Base-by-base conservation (phyloP, 2,888 invertebrate species). In the Diarsia brunnea region DNA sequence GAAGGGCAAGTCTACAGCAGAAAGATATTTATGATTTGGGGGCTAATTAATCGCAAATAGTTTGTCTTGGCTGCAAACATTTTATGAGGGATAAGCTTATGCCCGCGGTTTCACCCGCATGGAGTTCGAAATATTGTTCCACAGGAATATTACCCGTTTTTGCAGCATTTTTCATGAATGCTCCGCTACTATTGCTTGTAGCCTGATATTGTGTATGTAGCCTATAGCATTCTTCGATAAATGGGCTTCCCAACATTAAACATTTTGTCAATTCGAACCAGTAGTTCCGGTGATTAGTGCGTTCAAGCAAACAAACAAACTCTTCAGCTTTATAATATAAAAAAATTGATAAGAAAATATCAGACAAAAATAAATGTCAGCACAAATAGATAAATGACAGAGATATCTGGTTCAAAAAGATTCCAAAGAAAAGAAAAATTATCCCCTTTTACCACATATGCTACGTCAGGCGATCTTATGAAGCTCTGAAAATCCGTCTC, bases 401-500 rank as follows among this genome's bases (percentile, higher is more conserved):
- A 63, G n/a, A 45, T 63, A n/a, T 16, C 43, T n/a, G 63, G 63
- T 43, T 43, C n/a, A 43, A 63, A 63, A 43, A 43, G 16, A 43
- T 43, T 43, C 14, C 14, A 63, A 63, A 49, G 24, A 64, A 65
- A 68, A 45, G 11, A 43, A 49, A 53, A 79, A 67, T 43, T 14
- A 74, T 88, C 81, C 21, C 1, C 19, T 63, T 80, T 80, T 76
- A 67, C 71, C 16, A 55, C 86, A 64, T 90, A 82, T 89, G 81
- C 91, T 91, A 75, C 70, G 75, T 64, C 67, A 81, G 69, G 87
- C 93, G 85, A 94, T 95, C 94, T 94, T 92, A 93, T 93, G 95
- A 95, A 95, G 94, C 95, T 93, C 94, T 95, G 95, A 95, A 96
- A 96, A 96, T 95, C 96, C 95, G 91, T 94, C 95, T 96, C 96